Evolutionary conservation across 2,797 vertebrate species (phyloP).

Genomic region (Helarctos malayanus): DNA sequence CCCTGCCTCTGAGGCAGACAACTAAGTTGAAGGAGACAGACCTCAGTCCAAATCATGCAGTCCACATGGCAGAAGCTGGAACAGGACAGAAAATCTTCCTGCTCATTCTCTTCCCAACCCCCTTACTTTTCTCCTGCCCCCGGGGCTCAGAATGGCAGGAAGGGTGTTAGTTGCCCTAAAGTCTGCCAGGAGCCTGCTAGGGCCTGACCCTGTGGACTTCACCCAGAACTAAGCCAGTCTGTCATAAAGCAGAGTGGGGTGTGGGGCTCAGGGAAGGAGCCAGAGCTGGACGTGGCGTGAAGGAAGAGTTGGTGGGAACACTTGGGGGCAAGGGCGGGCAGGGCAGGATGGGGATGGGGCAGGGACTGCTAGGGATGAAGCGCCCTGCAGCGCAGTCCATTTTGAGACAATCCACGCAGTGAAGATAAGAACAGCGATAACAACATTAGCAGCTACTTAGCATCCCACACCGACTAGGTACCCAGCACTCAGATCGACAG

Average conservation of each 20-base stretch:
- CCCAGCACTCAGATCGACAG: not conserved
- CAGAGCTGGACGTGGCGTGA: not conserved
- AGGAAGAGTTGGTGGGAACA: not conserved
- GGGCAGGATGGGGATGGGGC: not conserved
- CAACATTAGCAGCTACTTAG: not conserved
- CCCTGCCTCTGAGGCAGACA: not conserved
- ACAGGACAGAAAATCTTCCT: constrained; percentile 41
- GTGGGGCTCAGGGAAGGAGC: not conserved
- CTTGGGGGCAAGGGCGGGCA: not conserved
- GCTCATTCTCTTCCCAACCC: not conserved
- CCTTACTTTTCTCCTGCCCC: too few species aligned
- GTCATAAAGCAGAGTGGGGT: not conserved
- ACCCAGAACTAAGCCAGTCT: not conserved
- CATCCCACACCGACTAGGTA: not conserved
- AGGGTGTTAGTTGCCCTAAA: not conserved
- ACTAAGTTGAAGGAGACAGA: constrained; percentile 34
- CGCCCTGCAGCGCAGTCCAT: not conserved
- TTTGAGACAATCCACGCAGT: not conserved
- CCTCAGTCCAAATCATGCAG: not conserved
- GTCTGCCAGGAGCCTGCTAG: constrained; percentile 3
- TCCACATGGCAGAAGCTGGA: not conserved
- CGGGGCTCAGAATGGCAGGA: not conserved
- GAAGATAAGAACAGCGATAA: not conserved
- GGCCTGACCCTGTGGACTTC: not conserved
- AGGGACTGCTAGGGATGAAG: not conserved